phyloP scores from a whole-genome alignment of 53 echinoderm and acorn worm species.

The Holothuria leucospilota region DNA sequence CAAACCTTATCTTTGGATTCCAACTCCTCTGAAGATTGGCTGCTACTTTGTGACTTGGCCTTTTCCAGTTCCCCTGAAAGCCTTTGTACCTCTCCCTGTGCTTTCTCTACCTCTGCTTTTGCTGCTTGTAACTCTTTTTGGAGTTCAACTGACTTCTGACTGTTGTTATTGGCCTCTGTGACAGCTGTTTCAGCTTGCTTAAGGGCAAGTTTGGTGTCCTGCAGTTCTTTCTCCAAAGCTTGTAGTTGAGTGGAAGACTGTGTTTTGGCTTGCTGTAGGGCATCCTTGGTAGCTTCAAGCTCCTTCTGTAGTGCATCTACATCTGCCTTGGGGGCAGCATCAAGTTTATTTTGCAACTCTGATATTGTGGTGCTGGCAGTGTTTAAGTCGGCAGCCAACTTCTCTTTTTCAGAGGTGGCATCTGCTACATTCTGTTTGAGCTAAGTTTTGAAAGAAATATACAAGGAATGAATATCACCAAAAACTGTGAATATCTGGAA shows the following conservation, averaged over 20 bases:
- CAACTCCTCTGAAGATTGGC: background rate
- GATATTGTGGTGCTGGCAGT: constrained; percentile 56
- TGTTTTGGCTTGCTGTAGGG: constrained; percentile 44
- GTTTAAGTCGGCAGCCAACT: constrained; percentile 70
- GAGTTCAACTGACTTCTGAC: background rate
- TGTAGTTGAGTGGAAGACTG: constrained; percentile 31
- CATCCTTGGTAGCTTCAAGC: constrained; percentile 59
- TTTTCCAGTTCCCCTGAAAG: constrained; percentile 47
- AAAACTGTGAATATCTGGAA: no score
- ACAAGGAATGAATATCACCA: background rate
- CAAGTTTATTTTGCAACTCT: constrained; percentile 50
- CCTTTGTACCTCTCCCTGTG: constrained; percentile 17
- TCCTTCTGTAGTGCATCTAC: constrained; percentile 50
- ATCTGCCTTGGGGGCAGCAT: background rate
- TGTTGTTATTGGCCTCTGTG: constrained; percentile 11
- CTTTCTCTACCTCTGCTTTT: constrained; percentile 1
- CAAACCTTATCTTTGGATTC: background rate
- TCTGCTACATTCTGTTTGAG: constrained; percentile 60
- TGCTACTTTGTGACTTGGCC: constrained; percentile 25
- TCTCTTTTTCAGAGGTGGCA: constrained; percentile 64
- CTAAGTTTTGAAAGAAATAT: constrained; percentile 34
- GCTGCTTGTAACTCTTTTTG: background rate
- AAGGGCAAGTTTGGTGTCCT: constrained; percentile 12
- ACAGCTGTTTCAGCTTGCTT: constrained; percentile 12
- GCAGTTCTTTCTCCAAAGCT: constrained; percentile 2